A percentile compares a stretch with the other conserved stretches of the same genome.
phyloP scores from a whole-genome alignment of 2,888 invertebrate species.

The Ametastegia equiseti region DNA sequence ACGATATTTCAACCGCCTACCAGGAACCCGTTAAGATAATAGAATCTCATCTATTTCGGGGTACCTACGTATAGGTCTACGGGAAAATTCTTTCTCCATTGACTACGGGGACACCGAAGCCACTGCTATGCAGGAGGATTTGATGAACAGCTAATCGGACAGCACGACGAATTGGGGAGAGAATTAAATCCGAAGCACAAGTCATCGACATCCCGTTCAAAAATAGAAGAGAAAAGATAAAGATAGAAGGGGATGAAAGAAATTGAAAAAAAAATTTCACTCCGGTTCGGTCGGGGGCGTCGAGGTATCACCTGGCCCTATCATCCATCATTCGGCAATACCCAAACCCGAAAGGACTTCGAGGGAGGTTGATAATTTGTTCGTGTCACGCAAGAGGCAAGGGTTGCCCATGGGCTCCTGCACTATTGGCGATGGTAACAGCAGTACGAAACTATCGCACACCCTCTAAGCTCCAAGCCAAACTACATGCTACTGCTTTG shows the following conservation, averaged over 20 bases:
- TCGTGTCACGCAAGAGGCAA: constrained; percentile 33
- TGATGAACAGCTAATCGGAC: constrained; percentile 19
- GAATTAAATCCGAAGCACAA: constrained; percentile 33
- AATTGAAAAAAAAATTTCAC: not conserved
- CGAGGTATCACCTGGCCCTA: constrained; percentile 70
- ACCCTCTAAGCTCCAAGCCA: not conserved
- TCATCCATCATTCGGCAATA: constrained; percentile 64
- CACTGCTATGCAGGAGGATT: not conserved
- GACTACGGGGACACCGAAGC: not conserved
- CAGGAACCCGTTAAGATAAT: constrained; percentile 58
- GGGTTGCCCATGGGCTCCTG: not conserved
- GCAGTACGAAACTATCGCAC: not conserved
- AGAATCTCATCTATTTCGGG: constrained; percentile 40
- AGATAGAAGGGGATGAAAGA: not conserved
- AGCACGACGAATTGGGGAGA: constrained; percentile 17
- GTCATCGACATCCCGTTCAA: constrained; percentile 30
- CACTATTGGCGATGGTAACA: not conserved
- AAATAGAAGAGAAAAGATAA: not conserved
- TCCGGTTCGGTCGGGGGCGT: constrained; percentile 21
- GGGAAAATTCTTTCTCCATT: not conserved
- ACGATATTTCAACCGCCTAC: constrained; percentile 65
- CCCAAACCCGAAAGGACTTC: constrained; percentile 32
- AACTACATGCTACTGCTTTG: not conserved
- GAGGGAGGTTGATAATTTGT: constrained; percentile 47
- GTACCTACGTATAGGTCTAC: not conserved